Evolutionary conservation across 2,888 invertebrate genomes (phyloP).

Genomic region (Trimorus sp.): DNA sequence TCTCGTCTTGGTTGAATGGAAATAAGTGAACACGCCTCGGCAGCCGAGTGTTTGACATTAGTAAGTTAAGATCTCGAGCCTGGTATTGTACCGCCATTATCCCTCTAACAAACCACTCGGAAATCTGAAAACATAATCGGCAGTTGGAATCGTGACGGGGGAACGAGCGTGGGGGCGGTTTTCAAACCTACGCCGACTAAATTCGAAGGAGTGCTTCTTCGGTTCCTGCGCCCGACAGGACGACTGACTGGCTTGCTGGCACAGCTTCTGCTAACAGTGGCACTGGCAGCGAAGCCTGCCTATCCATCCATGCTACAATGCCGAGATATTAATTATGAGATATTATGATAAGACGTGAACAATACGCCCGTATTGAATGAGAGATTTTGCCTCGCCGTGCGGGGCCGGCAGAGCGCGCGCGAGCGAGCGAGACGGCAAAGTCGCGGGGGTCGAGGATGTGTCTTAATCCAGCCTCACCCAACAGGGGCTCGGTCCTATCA

Average conservation of each 20-base stretch:
- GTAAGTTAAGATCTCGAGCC: conserved; percentile 46
- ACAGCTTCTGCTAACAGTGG: conserved; percentile 80
- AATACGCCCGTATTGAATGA: conserved; percentile 81
- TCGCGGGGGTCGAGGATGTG: conserved; percentile 60
- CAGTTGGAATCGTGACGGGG: conserved; percentile 58
- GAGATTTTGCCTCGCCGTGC: conserved; percentile 67
- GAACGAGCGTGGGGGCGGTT: conserved; percentile 57
- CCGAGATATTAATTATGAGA: conserved; percentile 82
- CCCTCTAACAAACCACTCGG: conserved; percentile 52
- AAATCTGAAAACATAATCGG: conserved; percentile 65
- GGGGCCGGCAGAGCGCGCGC: conserved; percentile 47
- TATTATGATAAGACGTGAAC: conserved; percentile 82
- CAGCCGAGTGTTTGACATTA: conserved; percentile 46
- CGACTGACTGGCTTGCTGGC: conserved; percentile 70
- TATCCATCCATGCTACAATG: conserved; percentile 82
- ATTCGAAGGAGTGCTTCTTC: conserved; percentile 71
- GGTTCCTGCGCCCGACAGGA: conserved; percentile 73
- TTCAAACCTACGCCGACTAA: conserved; percentile 67
- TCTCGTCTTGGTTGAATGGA: conserved; percentile 8
- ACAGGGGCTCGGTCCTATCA: conserved; percentile 57
- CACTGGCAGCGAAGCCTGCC: conserved; percentile 79
- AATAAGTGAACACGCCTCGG: conserved; percentile 43
- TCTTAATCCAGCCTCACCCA: conserved; percentile 65
- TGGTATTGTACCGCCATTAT: conserved; percentile 52
- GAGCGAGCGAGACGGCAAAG: conserved; percentile 59